Conservation (phyloP, 2,113 vertebrate species). For the Isichthys henryi region DNA sequence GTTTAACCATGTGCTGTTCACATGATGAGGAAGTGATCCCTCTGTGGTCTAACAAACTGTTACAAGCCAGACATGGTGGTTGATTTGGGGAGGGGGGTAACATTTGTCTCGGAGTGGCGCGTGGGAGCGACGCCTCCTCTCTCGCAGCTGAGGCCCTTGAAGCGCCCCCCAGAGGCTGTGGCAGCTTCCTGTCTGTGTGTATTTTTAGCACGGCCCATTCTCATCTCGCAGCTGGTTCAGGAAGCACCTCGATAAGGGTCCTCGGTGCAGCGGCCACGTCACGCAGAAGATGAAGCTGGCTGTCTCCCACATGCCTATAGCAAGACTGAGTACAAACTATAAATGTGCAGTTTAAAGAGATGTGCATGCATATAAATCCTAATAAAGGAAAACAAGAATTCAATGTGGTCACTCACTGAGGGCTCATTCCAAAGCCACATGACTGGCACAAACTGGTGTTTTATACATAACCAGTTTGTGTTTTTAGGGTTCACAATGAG, state of each 20-base stretch:
- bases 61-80: background rate
- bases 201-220: slow-evolving; percentile 6
- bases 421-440: background rate
- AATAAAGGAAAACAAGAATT: background rate
- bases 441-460: background rate
- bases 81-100: background rate
- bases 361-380: background rate
- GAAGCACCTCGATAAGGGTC: background rate
- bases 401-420: background rate
- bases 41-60: slow-evolving; percentile 23
- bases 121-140: background rate
- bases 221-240: background rate
- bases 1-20: background rate
- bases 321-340: background rate
- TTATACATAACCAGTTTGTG: background rate
- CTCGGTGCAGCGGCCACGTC: background rate
- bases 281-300: background rate
- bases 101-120: background rate
- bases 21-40: slow-evolving; percentile 17
- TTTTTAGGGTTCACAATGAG: background rate
- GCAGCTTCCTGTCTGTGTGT: slow-evolving; percentile 9
- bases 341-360: background rate
- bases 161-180: background rate
- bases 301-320: background rate
- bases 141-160: background rate